phyloP scores from a whole-genome alignment of 2,888 invertebrate species.

The Cheilosia vernalis region DNA sequence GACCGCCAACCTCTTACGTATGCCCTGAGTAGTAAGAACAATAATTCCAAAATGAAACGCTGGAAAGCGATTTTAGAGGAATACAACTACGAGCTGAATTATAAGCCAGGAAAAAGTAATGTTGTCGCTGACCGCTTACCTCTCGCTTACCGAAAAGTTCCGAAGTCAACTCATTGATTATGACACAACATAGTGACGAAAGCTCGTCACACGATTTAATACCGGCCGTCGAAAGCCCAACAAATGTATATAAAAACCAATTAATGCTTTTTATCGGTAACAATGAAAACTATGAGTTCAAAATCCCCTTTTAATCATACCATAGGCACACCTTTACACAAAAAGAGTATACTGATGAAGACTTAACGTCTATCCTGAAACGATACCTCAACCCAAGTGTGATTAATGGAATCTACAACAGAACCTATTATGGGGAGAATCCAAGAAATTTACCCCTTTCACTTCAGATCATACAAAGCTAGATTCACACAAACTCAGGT shows the following conservation, averaged over 20 bases:
- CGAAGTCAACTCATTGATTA: constrained; percentile 27
- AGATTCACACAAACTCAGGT: constrained; percentile 29
- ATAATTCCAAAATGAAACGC: too few relatives aligned
- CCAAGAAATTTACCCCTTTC: constrained; percentile 10
- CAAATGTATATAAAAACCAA: constrained; percentile 40
- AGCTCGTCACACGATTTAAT: constrained; percentile 33
- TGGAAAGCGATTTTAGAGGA: too few relatives aligned
- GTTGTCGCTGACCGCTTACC: constrained; percentile 39
- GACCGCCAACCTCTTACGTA: too few relatives aligned
- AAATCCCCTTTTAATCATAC: constrained; percentile 23
- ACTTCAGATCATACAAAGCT: constrained; percentile 8
- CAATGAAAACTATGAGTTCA: constrained; percentile 5
- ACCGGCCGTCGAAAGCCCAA: constrained; percentile 18
- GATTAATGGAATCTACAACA: constrained; percentile 23
- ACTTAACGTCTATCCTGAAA: constrained; percentile 11
- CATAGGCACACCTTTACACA: constrained; percentile 20
- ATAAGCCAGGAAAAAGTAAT: too few relatives aligned
- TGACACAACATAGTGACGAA: constrained; percentile 29
- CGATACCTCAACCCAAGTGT: constrained; percentile 8
- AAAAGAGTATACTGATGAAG: not conserved
- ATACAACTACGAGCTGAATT: too few relatives aligned
- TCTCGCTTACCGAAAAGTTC: constrained; percentile 14
- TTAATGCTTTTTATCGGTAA: not conserved
- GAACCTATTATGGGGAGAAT: constrained; percentile 26
- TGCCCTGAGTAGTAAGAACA: too few relatives aligned